These are phyloP conservation scores for Ophraella communa DNA, from an alignment of 2,888 invertebrate species.

Conservation along the genomic window DNA sequence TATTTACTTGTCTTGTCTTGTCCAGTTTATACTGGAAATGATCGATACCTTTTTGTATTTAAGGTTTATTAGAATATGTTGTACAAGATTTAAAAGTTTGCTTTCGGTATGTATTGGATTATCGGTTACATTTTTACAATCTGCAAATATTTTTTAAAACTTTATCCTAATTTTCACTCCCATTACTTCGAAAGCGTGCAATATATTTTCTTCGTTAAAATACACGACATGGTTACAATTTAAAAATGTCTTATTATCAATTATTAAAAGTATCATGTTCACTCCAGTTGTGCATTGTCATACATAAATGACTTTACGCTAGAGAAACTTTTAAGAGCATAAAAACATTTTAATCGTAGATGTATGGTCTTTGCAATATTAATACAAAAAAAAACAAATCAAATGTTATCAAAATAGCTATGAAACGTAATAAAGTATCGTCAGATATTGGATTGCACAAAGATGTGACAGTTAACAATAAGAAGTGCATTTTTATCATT, in stretches of 20 bases:
- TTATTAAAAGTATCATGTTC: conserved; percentile 13
- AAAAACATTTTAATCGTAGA: not conserved
- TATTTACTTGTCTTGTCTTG: too few species aligned
- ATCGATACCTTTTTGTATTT: too few species aligned
- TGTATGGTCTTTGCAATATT: not conserved
- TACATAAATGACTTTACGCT: conserved; percentile 9
- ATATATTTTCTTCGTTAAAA: not conserved
- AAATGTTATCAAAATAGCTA: not conserved
- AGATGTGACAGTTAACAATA: not conserved
- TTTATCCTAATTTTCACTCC: not conserved
- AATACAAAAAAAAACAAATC: not conserved
- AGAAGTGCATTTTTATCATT: conserved; percentile 6
- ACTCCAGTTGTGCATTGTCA: conserved; percentile 28
- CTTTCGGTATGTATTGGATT: too few species aligned
- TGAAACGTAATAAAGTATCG: conserved; percentile 11
- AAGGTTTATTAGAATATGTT: too few species aligned
- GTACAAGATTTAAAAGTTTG: too few species aligned
- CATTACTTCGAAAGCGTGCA: conserved; percentile 4
- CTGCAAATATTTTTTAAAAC: too few species aligned
- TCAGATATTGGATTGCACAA: conserved; percentile 25
- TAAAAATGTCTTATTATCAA: conserved; percentile 1
- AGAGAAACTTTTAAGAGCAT: conserved; percentile 12
- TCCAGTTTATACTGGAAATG: too few species aligned
- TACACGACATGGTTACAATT: conserved; percentile 5
- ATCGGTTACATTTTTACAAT: too few species aligned